Evolutionary conservation across 2,888 invertebrate genomes (phyloP).

Genomic region (Plutella xylostella): DNA sequence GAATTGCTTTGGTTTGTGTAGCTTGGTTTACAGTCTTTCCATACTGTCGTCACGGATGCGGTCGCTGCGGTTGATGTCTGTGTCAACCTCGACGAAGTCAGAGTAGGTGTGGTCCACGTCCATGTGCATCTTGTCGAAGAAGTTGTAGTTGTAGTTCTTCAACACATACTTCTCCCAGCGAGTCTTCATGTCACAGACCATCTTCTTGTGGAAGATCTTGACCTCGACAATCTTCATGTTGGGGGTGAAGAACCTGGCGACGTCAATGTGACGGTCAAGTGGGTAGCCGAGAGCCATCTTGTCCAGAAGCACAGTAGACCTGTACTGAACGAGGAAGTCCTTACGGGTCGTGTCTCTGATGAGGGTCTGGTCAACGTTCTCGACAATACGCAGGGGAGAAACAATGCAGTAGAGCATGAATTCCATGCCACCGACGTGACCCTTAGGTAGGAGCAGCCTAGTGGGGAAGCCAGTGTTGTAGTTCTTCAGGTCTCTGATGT

Average conservation of each 20-base stretch:
- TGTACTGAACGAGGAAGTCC: slow-evolving; percentile 46
- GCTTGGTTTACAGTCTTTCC: too few species aligned
- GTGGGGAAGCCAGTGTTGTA: slow-evolving; percentile 77
- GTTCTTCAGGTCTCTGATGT: slow-evolving; percentile 45
- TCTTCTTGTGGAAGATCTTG: slow-evolving; percentile 72
- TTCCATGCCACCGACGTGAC: slow-evolving; percentile 74
- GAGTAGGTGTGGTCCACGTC: slow-evolving; percentile 31
- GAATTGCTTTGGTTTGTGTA: too few species aligned
- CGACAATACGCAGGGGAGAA: slow-evolving; percentile 60
- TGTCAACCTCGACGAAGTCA: slow-evolving; percentile 34
- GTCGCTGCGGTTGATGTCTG: background rate
- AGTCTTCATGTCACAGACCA: slow-evolving; percentile 52
- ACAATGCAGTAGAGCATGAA: slow-evolving; percentile 75
- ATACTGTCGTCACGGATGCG: background rate
- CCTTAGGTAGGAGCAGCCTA: slow-evolving; percentile 78
- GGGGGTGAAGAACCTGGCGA: slow-evolving; percentile 71
- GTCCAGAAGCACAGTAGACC: slow-evolving; percentile 64
- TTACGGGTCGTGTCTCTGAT: slow-evolving; percentile 51
- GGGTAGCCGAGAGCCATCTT: slow-evolving; percentile 78
- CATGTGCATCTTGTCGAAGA: slow-evolving; percentile 29
- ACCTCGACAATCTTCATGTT: slow-evolving; percentile 77
- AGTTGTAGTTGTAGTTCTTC: slow-evolving; percentile 43
- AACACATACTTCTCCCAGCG: slow-evolving; percentile 51
- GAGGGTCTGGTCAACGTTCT: slow-evolving; percentile 36
- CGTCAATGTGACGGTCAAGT: slow-evolving; percentile 75